Base-by-base conservation (phyloP, 2,797 vertebrate genomes). In the Distichodus sexfasciatus region DNA sequence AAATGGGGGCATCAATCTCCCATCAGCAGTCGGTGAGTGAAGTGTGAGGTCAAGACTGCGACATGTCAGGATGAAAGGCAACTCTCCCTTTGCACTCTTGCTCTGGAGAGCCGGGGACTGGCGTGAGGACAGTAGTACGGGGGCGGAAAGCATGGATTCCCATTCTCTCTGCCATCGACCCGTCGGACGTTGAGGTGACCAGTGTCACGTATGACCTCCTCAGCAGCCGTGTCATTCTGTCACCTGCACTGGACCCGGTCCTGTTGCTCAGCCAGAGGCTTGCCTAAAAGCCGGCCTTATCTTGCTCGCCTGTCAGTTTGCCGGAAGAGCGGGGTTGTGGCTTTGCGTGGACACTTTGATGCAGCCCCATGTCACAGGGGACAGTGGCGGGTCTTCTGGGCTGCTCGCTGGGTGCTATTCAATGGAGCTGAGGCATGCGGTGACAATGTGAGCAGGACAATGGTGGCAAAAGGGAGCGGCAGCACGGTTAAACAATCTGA, bases 1-100 rank as follows among this genome's bases (percentile, higher is more conserved):
- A 85, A 84, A 87, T 81, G 53, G 84, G 78, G 81, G 77, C 86
- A 86, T 91, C 89, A 91, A 86, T 91, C 90, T 87, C 71, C 83
- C 83, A 84, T 90, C 87, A 90, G 83, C 82, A 90, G 90, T 91
- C 88, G 90, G 70, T 63, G 76, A 77, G 77, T 71, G 77, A 76
- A 88, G 83, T 83, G 67, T 46, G 44, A 71, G 89, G 89, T 90
- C 88, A 87, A 69, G 80, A 76, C 83, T 83, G 87, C 85, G 85
- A 84, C 81, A 76, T 83, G 84, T 90, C 87, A 87, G 86, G 81
- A 83, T 83, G 83, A 88, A 87, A 87, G 84, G 85, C 84, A 84
- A 76, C 76, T 87, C 83, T 89, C 76, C 81, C 79, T 82, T 79
- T 86, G 82, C 59, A 76, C 83, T 83, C 86, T 87, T 38, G 28